Evolutionary conservation across 1,140 invertebrate genomes (phyloP), one percentile per base, ranked within the genome.

Genomic region (Aplysia californica): DNA sequence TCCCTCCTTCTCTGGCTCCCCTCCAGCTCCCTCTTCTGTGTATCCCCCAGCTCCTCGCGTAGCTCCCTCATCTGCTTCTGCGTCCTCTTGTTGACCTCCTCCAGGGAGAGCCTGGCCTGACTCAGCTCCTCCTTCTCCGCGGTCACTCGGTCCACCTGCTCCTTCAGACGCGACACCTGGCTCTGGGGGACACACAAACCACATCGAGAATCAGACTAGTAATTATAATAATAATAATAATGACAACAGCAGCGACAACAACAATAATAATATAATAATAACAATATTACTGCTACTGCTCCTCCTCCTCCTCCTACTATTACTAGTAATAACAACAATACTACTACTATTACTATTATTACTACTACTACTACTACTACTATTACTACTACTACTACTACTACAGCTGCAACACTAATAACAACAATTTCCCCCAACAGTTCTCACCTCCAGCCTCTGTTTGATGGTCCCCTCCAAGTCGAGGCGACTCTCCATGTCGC

Each of bases 381-480:
- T n/a, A n/a, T n/a, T n/a, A n/a, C n/a, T n/a, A n/a, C n/a, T n/a
- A n/a, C n/a, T n/a, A n/a, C n/a, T n/a, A n/a, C n/a, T n/a, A n/a
- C n/a, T n/a, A n/a, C n/a, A n/a, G n/a, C n/a, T n/a, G n/a, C n/a
- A n/a, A n/a, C n/a, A n/a, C n/a, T n/a, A n/a, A n/a, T n/a, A n/a
- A n/a, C n/a, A n/a, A n/a, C n/a, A n/a, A n/a, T n/a, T n/a, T n/a
- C n/a, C n/a, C n/a, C n/a, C n/a, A n/a, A n/a, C n/a, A n/a, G n/a
- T n/a, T 6, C 39, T 50, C 59, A 75, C 72, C 90, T 98, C 96
- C 2, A 96, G 88, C 36, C 96, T 92, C 6, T 93, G 92, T 80
- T 94, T 93, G 0, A 95, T 95, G 0, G 96, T 96, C 84, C 94
- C 93, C 85, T 98, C 96, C 69, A 98, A 90, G 80, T 98, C 96